Conservation (phyloP, 2,113 vertebrate genomes). For the Lates calcarifer region DNA sequence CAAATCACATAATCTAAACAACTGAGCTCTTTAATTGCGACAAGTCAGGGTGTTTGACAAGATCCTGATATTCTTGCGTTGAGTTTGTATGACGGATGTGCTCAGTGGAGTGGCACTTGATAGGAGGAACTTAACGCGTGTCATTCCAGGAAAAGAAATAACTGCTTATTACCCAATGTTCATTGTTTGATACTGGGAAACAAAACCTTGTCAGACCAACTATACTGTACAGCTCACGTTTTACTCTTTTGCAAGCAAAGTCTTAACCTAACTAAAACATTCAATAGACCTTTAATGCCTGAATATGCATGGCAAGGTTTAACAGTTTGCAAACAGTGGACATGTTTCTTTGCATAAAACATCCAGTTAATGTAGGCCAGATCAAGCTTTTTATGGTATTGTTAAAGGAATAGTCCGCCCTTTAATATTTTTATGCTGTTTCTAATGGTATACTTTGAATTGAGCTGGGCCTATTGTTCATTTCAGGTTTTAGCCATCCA, state of each 20-base stretch:
- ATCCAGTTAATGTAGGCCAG: constrained; percentile 13
- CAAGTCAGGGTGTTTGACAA: constrained; percentile 11
- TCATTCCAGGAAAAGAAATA: constrained; percentile 8
- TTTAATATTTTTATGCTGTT: constrained; percentile 26
- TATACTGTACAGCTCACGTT: constrained; percentile 10
- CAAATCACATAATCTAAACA: constrained; percentile 33
- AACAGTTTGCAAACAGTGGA: constrained; percentile 2
- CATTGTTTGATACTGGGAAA: constrained; percentile 13
- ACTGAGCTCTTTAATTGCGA: constrained; percentile 22
- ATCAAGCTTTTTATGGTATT: constrained; percentile 20
- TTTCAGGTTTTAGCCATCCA: not conserved
- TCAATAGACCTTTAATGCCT: constrained; percentile 23
- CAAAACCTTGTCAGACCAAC: constrained; percentile 18
- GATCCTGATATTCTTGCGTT: constrained; percentile 27
- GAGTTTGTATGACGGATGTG: constrained; percentile 17
- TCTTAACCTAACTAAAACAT: constrained; percentile 15
- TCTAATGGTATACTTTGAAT: not conserved
- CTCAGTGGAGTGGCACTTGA: constrained; percentile 5
- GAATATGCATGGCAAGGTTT: not conserved
- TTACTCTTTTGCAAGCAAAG: constrained; percentile 19
- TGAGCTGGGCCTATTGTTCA: not conserved
- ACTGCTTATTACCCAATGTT: constrained; percentile 1
- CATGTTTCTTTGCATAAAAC: constrained; percentile 16
- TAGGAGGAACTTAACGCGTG: not conserved
- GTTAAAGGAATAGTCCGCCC: constrained; percentile 19